phyloP scores from a whole-genome alignment of 2,113 vertebrate species.

The Haplochromis vanheusdeni region DNA sequence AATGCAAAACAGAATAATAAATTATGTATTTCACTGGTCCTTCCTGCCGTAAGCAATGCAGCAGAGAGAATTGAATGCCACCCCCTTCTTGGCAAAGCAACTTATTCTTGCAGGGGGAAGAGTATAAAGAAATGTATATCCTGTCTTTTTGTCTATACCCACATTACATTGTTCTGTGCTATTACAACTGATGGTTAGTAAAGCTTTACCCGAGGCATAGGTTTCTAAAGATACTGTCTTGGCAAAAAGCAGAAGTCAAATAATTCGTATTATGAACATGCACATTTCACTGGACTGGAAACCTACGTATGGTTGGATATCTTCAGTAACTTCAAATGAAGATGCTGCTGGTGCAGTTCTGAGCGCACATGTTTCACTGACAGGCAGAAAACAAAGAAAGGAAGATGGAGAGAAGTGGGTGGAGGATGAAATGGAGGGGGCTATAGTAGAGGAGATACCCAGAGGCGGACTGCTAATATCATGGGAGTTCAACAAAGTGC shows the following conservation, averaged over 20 bases:
- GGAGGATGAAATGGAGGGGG: not conserved
- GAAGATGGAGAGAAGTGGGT: not conserved
- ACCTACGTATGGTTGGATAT: not conserved
- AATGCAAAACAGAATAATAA: constrained; percentile 54
- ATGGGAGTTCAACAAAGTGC: constrained; percentile 47
- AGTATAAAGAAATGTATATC: not conserved
- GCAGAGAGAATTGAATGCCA: constrained; percentile 21
- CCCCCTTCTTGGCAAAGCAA: constrained; percentile 23
- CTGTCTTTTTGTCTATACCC: not conserved
- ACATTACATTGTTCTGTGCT: not conserved
- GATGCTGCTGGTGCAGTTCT: not conserved
- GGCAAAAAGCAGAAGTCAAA: not conserved
- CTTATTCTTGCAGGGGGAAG: not conserved
- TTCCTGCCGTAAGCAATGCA: constrained; percentile 6
- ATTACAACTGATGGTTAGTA: not conserved
- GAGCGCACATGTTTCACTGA: constrained; percentile 26
- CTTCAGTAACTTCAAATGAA: constrained; percentile 10
- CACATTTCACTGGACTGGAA: not conserved
- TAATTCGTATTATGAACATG: not conserved
- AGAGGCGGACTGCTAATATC: constrained; percentile 11
- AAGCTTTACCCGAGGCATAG: not conserved
- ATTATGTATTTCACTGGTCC: constrained; percentile 22
- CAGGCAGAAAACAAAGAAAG: constrained; percentile 31
- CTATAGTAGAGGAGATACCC: constrained; percentile 7
- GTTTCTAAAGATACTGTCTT: not conserved